These are phyloP conservation scores for Phoebastria nigripes DNA, from an alignment of 2,797 vertebrate species.

Conservation along the genomic window DNA sequence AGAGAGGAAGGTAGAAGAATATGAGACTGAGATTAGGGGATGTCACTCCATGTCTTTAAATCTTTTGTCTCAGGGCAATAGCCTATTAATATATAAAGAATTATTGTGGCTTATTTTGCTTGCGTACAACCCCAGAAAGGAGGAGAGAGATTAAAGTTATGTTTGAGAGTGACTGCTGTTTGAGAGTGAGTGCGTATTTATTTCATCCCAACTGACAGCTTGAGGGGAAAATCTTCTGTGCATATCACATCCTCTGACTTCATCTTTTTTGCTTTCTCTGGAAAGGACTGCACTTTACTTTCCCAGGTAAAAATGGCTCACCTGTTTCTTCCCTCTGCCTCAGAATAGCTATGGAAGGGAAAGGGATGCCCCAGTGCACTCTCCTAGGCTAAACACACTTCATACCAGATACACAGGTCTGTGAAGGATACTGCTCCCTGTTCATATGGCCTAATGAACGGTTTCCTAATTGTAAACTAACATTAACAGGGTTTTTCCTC, in stretches of 20 bases:
- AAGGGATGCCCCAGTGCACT: not conserved
- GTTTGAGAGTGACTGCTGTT: not conserved
- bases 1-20: not conserved
- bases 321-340: not conserved
- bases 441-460: rapidly evolving
- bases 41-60: not conserved
- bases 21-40: not conserved
- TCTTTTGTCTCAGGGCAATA: not conserved
- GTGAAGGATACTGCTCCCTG: not conserved
- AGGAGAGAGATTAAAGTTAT: not conserved
- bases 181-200: not conserved
- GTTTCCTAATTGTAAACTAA: not conserved
- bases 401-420: not conserved
- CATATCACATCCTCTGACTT: not conserved
- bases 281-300: not conserved
- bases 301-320: not conserved
- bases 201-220: not conserved
- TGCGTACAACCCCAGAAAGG: not conserved
- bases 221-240: not conserved
- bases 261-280: not conserved
- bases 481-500: not conserved
- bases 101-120: not conserved
- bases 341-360: not conserved
- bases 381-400: not conserved
- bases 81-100: not conserved